A percentile compares a stretch with the other conserved stretches of the same genome.
These are phyloP conservation scores for Anas platyrhynchos DNA, from an alignment of 2,113 vertebrate genomes.

Conservation along the genomic window DNA sequence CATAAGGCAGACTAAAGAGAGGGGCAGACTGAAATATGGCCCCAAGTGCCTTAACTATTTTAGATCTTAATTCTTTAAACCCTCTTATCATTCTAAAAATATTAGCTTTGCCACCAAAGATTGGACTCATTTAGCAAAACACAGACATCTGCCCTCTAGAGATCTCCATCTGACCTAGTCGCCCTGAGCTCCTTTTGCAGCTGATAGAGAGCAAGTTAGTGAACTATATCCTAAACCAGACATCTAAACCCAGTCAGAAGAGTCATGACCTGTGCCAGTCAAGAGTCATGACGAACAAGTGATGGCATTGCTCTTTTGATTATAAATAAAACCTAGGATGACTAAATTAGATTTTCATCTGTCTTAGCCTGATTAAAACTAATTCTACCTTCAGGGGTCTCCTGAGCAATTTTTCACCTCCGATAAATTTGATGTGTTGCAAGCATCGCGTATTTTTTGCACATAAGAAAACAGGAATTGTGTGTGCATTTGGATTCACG, in stretches of 20 bases:
- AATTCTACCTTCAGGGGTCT: not conserved
- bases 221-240: not conserved
- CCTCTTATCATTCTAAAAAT: not conserved
- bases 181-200: not conserved
- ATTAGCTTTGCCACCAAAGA: constrained; percentile 14
- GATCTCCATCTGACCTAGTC: not conserved
- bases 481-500: not conserved
- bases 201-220: not conserved
- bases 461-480: not conserved
- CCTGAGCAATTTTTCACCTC: not conserved
- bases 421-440: rapidly evolving
- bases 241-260: rapidly evolving
- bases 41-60: not conserved
- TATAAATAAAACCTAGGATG: not conserved
- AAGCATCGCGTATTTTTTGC: not conserved
- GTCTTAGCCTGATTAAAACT: not conserved
- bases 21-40: constrained; percentile 6
- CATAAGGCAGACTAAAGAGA: not conserved
- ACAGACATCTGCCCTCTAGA: not conserved
- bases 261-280: not conserved
- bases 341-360: not conserved
- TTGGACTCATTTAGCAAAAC: not conserved
- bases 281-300: not conserved
- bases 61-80: constrained; percentile 33
- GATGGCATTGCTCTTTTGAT: not conserved